Base-by-base conservation (phyloP, 2,113 vertebrate species). In the Probosciger aterrimus region DNA sequence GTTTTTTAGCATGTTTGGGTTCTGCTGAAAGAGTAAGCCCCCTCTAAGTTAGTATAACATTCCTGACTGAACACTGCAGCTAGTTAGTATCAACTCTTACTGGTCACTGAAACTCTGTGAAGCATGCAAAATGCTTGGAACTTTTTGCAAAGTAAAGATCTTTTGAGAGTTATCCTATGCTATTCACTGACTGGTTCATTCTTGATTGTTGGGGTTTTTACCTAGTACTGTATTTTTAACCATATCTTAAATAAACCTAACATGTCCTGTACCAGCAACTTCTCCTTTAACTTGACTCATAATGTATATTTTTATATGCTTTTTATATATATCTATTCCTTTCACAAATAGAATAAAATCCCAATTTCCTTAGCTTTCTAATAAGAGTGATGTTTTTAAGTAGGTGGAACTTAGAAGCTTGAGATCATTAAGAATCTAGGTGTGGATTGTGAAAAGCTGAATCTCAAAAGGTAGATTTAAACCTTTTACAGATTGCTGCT, bases 71-170 rank as follows among this genome's bases (percentile, higher is more conserved):
- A 78, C 75, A 43, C 22, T 57, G 35, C 25, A 57, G 31, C 18
- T 3, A 10, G 20, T 52, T 75, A 43, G 5, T 52, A 65, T 52
- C 5, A 79, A 19, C 13, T 52, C 20, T 60, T 71, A 15, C 2
- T 71, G 25, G 12, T 1, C 15, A 30, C n/a, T 16, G 22, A 27
- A 53, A 27, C 4, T 18, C 20, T 31, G 9, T 25, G 0, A 3
- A 14, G 68, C 62, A 55, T 33, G 33, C 39, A 69, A 88, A 52
- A 27, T 52, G 11, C 18, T 31, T 67, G 8, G 46, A 62, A 92
- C 69, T 49, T 15, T 68, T 81, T 83, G 16, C 30, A 47, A 46
- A 57, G 60, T 74, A 74, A 41, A 78, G 11, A 22, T 49, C 3
- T 82, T 82, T 59, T 62, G 49, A 74, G 41, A 77, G 7, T 87